Evolutionary conservation across 2,113 vertebrate species (phyloP).

Genomic region (Alosa alosa): DNA sequence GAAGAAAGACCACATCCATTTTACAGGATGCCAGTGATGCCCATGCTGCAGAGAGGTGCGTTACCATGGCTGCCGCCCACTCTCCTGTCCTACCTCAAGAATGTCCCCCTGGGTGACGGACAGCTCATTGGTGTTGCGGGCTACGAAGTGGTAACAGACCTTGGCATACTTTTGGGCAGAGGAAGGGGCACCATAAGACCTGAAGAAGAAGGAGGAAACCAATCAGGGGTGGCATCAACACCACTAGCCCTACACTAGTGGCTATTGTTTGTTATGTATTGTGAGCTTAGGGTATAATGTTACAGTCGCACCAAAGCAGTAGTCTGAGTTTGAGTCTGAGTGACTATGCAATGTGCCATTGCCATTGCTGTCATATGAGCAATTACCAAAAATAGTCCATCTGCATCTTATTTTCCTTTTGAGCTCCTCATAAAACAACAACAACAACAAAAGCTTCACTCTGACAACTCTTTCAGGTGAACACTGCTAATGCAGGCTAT

Average conservation of each 20-base stretch:
- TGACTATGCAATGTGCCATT: neutral
- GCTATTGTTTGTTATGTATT: neutral
- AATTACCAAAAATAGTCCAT: conserved; percentile 7
- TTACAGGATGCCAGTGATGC: neutral
- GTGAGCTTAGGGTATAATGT: neutral
- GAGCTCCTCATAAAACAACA: neutral
- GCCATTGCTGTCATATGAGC: neutral
- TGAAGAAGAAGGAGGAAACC: conserved; percentile 46
- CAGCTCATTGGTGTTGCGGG: conserved; percentile 87
- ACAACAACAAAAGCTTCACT: neutral
- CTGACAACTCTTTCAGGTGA: neutral
- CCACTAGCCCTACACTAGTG: neutral
- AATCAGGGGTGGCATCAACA: neutral
- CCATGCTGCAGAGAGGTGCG: neutral
- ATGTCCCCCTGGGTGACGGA: conserved; percentile 90
- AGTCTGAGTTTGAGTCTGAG: neutral
- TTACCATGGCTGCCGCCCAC: neutral
- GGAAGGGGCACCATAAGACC: conserved; percentile 72
- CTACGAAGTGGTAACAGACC: conserved; percentile 90
- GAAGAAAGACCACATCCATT: neutral
- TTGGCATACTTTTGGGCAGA: conserved; percentile 77
- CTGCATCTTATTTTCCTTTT: neutral
- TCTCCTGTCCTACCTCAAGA: conserved; percentile 76
- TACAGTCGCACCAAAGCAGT: neutral
- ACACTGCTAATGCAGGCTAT: neutral